Percentiles rank a stretch among this genome's conserved stretches.
Evolutionary conservation across 2,888 invertebrate species (phyloP).

Genomic region (Tenthredo livida): DNA sequence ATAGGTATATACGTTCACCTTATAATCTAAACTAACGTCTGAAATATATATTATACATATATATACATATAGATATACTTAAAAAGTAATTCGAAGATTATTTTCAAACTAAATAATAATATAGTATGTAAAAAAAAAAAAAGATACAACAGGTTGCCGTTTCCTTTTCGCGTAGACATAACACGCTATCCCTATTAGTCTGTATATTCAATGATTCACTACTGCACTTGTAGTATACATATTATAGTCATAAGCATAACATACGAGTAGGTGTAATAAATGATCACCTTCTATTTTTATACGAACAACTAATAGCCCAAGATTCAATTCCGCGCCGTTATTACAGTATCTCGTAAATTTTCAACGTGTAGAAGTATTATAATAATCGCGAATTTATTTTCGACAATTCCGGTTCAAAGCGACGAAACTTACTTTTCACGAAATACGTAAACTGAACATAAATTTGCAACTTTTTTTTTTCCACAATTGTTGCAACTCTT

Average conservation of each 20-base stretch:
- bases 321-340: not conserved
- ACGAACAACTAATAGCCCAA: not conserved
- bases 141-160: not conserved
- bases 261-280: not conserved
- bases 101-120: not conserved
- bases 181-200: not conserved
- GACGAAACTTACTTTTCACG: no score
- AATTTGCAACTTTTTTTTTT: no score
- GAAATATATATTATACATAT: not conserved
- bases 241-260: conserved; percentile 15
- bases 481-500: no score
- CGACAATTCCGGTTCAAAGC: no score
- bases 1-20: not conserved
- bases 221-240: not conserved
- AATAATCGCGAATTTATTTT: no score
- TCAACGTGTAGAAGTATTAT: no score
- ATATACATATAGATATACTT: not conserved
- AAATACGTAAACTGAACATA: no score
- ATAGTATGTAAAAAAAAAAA: not conserved
- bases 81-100: not conserved
- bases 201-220: conserved; percentile 19
- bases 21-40: not conserved
- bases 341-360: no score
- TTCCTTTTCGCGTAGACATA: not conserved
- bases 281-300: conserved; percentile 40